phyloP scores from a whole-genome alignment of 2,797 vertebrate species.

The Neolamprologus multifasciatus region DNA sequence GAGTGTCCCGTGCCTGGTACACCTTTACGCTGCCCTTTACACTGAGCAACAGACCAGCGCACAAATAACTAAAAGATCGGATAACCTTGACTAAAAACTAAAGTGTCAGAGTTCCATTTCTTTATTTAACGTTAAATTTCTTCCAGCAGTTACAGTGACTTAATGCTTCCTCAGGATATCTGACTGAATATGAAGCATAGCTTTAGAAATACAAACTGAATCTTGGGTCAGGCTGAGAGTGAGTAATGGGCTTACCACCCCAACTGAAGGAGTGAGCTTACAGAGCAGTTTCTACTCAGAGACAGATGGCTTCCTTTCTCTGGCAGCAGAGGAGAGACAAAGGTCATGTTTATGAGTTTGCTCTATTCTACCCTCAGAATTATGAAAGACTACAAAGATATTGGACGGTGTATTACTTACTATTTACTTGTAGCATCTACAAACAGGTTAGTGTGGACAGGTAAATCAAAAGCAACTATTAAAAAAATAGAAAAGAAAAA shows the following conservation, averaged over 20 bases:
- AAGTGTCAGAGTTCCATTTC: background rate
- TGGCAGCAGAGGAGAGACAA: slow-evolving; percentile 41
- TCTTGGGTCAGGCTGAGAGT: background rate
- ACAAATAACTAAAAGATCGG: background rate
- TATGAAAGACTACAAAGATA: slow-evolving; percentile 8
- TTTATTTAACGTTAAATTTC: background rate
- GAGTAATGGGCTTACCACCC: slow-evolving; percentile 17
- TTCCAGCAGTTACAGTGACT: background rate
- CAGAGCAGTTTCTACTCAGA: slow-evolving; percentile 14
- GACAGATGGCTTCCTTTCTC: slow-evolving; percentile 44
- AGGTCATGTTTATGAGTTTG: slow-evolving; percentile 34
- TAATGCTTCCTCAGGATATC: background rate
- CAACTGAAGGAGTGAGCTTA: slow-evolving; percentile 28
- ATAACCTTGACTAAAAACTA: background rate
- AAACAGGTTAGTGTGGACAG: background rate
- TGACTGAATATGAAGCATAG: background rate
- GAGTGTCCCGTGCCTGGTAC: background rate
- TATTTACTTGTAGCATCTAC: background rate
- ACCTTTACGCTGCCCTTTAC: background rate
- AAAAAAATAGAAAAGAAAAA: background rate
- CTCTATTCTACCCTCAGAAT: slow-evolving; percentile 20
- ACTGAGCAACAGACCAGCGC: background rate
- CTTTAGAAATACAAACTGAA: background rate
- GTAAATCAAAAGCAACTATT: background rate
- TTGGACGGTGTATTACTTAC: background rate